phyloP scores from a whole-genome alignment of 35 echinoderm and acorn worm genomes.

The Stichopus chloronotus region DNA sequence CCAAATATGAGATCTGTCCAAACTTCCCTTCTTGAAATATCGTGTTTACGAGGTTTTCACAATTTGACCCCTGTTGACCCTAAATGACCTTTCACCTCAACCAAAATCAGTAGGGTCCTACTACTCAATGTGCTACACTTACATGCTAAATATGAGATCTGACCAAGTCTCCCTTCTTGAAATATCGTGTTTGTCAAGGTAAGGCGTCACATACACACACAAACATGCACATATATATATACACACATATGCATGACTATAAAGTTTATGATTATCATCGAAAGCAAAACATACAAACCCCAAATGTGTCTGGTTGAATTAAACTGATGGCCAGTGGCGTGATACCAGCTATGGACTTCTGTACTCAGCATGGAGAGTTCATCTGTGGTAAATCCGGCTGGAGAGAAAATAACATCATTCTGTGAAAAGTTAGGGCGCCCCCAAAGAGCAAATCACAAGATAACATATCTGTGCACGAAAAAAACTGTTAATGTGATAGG shows the following conservation, averaged over 20 bases:
- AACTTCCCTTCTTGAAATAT: too few species aligned
- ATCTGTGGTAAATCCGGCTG: slow-evolving; percentile 38
- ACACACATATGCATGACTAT: not conserved
- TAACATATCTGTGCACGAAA: not conserved
- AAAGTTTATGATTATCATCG: not conserved
- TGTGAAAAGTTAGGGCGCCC: too few species aligned
- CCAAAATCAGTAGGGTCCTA: too few species aligned
- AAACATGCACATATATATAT: not conserved
- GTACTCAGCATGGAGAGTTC: slow-evolving; percentile 34
- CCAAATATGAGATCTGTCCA: too few species aligned
- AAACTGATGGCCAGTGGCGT: slow-evolving; percentile 38
- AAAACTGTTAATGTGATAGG: not conserved
- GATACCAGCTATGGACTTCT: slow-evolving; percentile 5
- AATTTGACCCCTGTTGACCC: too few species aligned
- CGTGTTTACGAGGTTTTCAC: too few species aligned
- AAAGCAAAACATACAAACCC: not conserved
- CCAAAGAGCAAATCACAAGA: not conserved
- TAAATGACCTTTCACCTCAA: too few species aligned
- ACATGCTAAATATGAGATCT: too few species aligned
- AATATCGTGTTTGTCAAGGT: not conserved
- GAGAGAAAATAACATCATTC: not conserved
- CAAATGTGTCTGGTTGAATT: slow-evolving; percentile 50
- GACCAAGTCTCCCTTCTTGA: too few species aligned
- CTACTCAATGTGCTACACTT: too few species aligned
- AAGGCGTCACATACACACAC: not conserved